Base-by-base conservation (phyloP, 1,140 invertebrate species). In the Psix sp. region DNA sequence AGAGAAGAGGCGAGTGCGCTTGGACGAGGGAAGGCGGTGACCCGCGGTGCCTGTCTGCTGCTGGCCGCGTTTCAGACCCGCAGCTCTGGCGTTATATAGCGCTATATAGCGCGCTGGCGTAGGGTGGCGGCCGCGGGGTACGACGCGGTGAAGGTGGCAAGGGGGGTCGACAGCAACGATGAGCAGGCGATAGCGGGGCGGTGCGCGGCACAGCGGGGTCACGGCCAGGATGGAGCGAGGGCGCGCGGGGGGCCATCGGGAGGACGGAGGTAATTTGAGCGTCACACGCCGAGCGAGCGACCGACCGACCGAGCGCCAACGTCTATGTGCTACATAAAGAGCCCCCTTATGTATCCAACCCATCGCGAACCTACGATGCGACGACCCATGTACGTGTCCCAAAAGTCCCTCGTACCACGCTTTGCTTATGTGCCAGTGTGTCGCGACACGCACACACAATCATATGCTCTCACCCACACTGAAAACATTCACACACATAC, bases 321-420 rank as follows among this genome's bases (percentile, higher is more conserved):
- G 81, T 80, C 83, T 83, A 83, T 85, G 83, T 83, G 83, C 82
- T 82, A 85, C 84, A 84, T 84, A 84, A 84, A 86, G 83, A 85
- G 82, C 80, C 76, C 78, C 78, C 79, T 79, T 82, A 82, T 81
- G 77, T 82, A 82, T 80, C 82, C 77, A 74, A 80, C 75, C 80
- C 80, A 82, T 82, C 80, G 81, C 80, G 80, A 81, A 78, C 78
- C 80, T 80, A 77, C 79, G 80, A 82, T 79, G 80, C 77, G 78
- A 79, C 76, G 78, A 81, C 72, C 78, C 75, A 80, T 77, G 80
- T 82, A 82, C 76, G 78, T 78, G 79, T 82, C 79, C 80, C 81
- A 77, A 83, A 82, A 82, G 80, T 82, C 79, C 73, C 74, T 62
- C 59, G 76, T 63, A 67, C 57, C 75, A 43, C 65, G 65, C 60